Percentiles rank a stretch among this genome's conserved stretches.
phyloP scores from a whole-genome alignment of 2,888 invertebrate genomes.

The Zygogramma bicolorata region DNA sequence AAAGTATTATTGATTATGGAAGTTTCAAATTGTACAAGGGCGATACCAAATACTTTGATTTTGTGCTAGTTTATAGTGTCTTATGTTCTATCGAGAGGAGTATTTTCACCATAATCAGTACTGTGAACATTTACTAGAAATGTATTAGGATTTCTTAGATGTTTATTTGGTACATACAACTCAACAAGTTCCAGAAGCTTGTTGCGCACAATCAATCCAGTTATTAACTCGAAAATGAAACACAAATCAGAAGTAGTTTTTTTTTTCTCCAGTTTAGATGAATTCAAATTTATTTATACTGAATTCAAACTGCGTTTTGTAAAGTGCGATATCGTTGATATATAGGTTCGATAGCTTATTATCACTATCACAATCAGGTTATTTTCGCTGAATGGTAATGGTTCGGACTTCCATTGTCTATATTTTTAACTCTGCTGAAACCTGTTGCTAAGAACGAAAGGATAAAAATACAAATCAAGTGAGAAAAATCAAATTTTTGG shows the following conservation, averaged over 20 bases:
- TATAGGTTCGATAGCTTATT: too few species aligned
- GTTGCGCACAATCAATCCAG: background rate
- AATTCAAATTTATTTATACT: too few species aligned
- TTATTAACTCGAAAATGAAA: background rate
- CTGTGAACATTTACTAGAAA: background rate
- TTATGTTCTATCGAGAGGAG: conserved; percentile 6
- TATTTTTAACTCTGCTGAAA: too few species aligned
- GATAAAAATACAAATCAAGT: too few species aligned
- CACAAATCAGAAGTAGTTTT: background rate
- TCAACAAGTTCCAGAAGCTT: conserved; percentile 2
- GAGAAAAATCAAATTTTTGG: too few species aligned
- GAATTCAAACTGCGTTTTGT: too few species aligned
- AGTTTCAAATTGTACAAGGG: background rate
- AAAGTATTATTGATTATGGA: background rate
- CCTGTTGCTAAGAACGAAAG: too few species aligned
- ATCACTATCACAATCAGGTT: too few species aligned
- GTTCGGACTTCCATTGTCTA: too few species aligned
- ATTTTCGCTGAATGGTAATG: too few species aligned
- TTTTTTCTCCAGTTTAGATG: too few species aligned
- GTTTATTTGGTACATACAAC: background rate
- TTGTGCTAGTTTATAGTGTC: background rate
- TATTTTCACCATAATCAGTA: conserved; percentile 2
- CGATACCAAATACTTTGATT: conserved; percentile 2
- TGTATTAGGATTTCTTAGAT: background rate
- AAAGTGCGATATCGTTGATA: too few species aligned